Conservation (phyloP, 2,888 invertebrate species). For the Polymixis flavicincta region DNA sequence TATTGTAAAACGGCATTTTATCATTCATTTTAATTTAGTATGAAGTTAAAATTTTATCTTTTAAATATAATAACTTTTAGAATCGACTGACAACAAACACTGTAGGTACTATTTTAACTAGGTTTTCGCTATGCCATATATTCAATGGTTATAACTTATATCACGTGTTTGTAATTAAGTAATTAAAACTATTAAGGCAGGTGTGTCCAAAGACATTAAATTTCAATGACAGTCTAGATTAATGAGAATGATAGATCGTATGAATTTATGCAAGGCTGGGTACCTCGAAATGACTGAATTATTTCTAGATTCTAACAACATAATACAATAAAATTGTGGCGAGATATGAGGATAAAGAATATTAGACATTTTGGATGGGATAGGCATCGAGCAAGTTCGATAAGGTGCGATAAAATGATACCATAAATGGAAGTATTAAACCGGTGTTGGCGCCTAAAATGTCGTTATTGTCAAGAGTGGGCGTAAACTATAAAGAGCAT, state of each 20-base stretch:
- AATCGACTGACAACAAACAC: slow-evolving; percentile 34
- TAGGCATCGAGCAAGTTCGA: slow-evolving; percentile 4
- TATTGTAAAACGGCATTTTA: slow-evolving; percentile 1
- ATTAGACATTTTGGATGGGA: slow-evolving; percentile 9
- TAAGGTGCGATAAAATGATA: slow-evolving; percentile 34
- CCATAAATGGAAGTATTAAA: slow-evolving; percentile 40
- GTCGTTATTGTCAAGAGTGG: slow-evolving; percentile 40
- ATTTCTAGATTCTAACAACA: slow-evolving; percentile 21
- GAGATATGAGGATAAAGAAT: slow-evolving; percentile 36
- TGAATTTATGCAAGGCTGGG: slow-evolving; percentile 30
- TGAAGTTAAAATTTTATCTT: slow-evolving; percentile 16
- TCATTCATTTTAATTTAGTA: slow-evolving; percentile 6
- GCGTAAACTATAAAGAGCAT: slow-evolving; percentile 33
- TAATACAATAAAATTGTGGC: slow-evolving; percentile 16
- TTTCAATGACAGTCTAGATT: slow-evolving; percentile 58
- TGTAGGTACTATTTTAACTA: slow-evolving; percentile 46
- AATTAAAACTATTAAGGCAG: slow-evolving; percentile 59
- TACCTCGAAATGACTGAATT: slow-evolving; percentile 14
- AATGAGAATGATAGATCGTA: slow-evolving; percentile 44
- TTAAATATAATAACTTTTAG: slow-evolving; percentile 38
- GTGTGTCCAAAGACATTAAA: slow-evolving; percentile 54
- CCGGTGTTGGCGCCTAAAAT: slow-evolving; percentile 51
- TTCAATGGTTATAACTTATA: slow-evolving; percentile 33
- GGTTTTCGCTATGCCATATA: slow-evolving; percentile 38
- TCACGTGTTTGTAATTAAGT: slow-evolving; percentile 50